These are phyloP conservation scores for Poecilus cupreus DNA, from an alignment of 2,888 invertebrate genomes.

Conservation along the genomic window DNA sequence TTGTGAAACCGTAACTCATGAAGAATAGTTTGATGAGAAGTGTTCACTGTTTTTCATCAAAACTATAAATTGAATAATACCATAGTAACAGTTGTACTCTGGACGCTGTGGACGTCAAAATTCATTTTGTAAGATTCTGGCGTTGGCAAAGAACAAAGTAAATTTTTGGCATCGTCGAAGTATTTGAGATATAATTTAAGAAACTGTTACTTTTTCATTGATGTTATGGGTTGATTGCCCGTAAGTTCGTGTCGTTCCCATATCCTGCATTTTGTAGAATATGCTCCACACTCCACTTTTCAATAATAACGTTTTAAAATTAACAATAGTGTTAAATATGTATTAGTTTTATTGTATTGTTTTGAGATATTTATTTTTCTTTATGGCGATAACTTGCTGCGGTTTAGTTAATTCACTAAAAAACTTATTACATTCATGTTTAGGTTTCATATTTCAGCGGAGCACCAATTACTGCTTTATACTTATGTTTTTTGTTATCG, in stretches of 20 bases:
- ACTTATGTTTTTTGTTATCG: background rate
- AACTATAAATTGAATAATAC: slow-evolving; percentile 11
- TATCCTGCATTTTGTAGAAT: too few species aligned
- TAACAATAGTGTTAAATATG: too few species aligned
- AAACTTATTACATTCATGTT: background rate
- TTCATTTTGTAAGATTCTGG: slow-evolving; percentile 29
- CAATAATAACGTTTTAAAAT: too few species aligned
- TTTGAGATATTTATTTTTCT: too few species aligned
- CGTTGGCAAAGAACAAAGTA: slow-evolving; percentile 34
- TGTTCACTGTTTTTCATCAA: background rate
- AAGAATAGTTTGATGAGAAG: too few species aligned
- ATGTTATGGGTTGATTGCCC: slow-evolving; percentile 35
- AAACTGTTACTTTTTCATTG: slow-evolving; percentile 10
- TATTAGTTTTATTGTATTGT: too few species aligned
- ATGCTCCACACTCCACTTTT: too few species aligned
- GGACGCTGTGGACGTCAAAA: background rate
- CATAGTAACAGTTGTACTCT: slow-evolving; percentile 10
- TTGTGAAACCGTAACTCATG: too few species aligned
- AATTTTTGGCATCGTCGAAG: slow-evolving; percentile 23
- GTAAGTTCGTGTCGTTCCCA: background rate
- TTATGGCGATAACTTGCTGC: too few species aligned
- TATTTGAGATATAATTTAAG: slow-evolving; percentile 38
- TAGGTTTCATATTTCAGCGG: background rate
- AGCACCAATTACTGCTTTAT: background rate
- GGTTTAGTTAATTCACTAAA: background rate